Percentiles rank a stretch among this genome's conserved stretches.
phyloP scores from a whole-genome alignment of 1,140 invertebrate species.

The Vanessa tameamea region DNA sequence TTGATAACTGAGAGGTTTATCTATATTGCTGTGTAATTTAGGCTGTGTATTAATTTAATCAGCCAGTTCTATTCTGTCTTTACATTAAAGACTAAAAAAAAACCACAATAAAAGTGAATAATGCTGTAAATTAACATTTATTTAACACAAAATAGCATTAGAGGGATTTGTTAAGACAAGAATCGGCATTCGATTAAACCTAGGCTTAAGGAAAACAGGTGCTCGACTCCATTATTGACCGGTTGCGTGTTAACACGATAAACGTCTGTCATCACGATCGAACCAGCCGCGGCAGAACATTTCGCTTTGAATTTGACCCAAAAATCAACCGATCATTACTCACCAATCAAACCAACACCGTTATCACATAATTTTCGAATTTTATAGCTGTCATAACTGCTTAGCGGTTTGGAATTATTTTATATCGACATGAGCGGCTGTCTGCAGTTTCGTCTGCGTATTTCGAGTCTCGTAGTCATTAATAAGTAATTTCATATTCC shows the following conservation, averaged over 20 bases:
- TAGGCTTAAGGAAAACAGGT: slow-evolving; percentile 24
- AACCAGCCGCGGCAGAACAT: slow-evolving; percentile 9
- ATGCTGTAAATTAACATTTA: no score
- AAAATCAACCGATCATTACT: slow-evolving; percentile 41
- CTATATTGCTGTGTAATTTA: no score
- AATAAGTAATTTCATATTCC: no score
- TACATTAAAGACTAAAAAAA: no score
- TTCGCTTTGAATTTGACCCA: slow-evolving; percentile 44
- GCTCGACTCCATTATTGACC: slow-evolving; percentile 18
- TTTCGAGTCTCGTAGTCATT: background rate
- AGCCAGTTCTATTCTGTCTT: no score
- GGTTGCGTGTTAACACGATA: slow-evolving; percentile 27
- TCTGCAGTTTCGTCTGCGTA: background rate
- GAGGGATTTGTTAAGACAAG: no score
- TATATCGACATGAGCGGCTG: background rate
- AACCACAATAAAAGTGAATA: no score
- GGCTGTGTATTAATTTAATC: no score
- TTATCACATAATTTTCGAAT: slow-evolving; percentile 40
- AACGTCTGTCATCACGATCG: slow-evolving; percentile 30
- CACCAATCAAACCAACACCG: slow-evolving; percentile 31
- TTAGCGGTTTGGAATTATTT: background rate
- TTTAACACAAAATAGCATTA: no score
- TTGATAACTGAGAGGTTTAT: no score
- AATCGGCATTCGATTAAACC: slow-evolving; percentile 3
- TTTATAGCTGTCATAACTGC: slow-evolving; percentile 38